Conservation (phyloP, 2,888 invertebrate species). For the Tiliacea aurago region DNA sequence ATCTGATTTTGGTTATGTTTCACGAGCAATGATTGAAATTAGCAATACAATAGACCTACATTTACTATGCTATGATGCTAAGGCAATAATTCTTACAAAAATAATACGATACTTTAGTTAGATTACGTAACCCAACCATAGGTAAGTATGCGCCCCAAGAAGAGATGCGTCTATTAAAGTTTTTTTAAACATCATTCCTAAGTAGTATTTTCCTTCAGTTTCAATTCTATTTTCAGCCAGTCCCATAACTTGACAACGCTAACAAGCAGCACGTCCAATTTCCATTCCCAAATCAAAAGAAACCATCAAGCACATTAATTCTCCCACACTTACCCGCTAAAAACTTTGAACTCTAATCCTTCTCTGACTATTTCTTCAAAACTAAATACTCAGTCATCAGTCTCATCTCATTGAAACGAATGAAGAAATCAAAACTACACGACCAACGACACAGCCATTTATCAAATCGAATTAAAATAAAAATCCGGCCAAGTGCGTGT, state of each 20-base stretch:
- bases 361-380: conserved; percentile 36
- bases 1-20: conserved; percentile 1
- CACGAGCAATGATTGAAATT: background rate
- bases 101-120: background rate
- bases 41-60: background rate
- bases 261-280: background rate
- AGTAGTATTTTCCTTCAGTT: background rate
- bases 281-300: conserved; percentile 5
- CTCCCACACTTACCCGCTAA: background rate
- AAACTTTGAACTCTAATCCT: conserved; percentile 33
- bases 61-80: background rate
- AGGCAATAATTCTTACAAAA: background rate
- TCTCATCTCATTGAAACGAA: conserved; percentile 34
- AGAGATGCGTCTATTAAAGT: background rate
- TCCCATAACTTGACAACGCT: background rate
- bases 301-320: conserved; percentile 10
- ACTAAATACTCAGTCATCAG: conserved; percentile 33
- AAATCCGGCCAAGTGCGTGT: background rate
- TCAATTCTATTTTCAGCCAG: conserved; percentile 1
- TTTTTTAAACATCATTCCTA: background rate
- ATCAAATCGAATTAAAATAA: conserved; percentile 57
- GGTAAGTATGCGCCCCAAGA: background rate
- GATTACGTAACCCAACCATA: background rate
- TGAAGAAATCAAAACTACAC: conserved; percentile 61
- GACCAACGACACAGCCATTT: conserved; percentile 52